Evolutionary conservation across 2,797 vertebrate species (phyloP), one percentile per base, ranked within the genome.

Genomic region (Fratercula arctica): DNA sequence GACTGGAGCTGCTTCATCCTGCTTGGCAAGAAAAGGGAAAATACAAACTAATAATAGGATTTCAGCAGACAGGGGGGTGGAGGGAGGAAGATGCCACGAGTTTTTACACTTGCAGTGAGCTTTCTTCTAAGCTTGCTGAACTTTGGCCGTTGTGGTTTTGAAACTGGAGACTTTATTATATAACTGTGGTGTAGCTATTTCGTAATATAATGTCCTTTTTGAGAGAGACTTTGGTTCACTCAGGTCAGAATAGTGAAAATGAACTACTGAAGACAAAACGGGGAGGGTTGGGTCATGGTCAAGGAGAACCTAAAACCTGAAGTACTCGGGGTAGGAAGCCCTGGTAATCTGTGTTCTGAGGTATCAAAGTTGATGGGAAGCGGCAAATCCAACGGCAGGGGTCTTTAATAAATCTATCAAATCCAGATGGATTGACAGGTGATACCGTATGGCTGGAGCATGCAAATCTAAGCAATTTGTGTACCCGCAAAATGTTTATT

Each of bases 391-490:
- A 21, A 53, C 39, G n/a, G 53, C 77, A 51, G 50, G 50, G 28
- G 11, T 48, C 48, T 61, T 72, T 37, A 54, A 6, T 17, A 26
- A 37, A 41, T 14, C 33, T 51, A 1, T 37, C 35, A 13, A 29
- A 7, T 43, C 12, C 14, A 4, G 60, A 1, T 3, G 7, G 21
- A n/a, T 3, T 10, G 35, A 6, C 15, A 20, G 46, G 33, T 37
- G 77, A 25, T 78, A 5, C 59, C 39, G 26, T 51, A 3, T 66
- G 66, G 10, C 39, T 37, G 54, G 16, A 60, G 28, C 66, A 13
- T 2, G 37, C 13, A 39, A 25, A 0, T 14, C 2, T 3, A 16
- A 41, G 78, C 2, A 4, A 10, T 3, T 26, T 4, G 2, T 9
- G 15, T n/a, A 3, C 64, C 56, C 83, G 19, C 43, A 28, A 25